Evolutionary conservation across 2,113 vertebrate species (phyloP).

Genomic region (Grallaria varia): DNA sequence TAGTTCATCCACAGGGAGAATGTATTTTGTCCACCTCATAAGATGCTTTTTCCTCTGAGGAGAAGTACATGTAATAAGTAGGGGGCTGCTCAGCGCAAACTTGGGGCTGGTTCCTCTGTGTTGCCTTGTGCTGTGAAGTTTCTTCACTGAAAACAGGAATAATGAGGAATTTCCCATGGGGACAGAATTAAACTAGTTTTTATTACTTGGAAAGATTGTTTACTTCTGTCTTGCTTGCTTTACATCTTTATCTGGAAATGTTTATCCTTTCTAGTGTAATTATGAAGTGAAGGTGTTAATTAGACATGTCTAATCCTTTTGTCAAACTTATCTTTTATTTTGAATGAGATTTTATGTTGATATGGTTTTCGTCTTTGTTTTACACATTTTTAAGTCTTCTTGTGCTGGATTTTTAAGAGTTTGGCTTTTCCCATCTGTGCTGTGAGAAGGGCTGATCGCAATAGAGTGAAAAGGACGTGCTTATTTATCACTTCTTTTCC

Average conservation of each 20-base stretch:
- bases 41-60: not conserved
- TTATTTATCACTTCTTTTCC: not conserved
- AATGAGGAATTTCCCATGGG: not conserved
- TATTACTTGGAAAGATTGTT: not conserved
- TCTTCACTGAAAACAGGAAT: not conserved
- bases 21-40: not conserved
- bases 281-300: not conserved
- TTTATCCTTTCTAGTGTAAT: not conserved
- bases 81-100: rapidly evolving
- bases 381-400: not conserved
- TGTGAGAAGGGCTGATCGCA: not conserved
- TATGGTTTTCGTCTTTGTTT: not conserved
- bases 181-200: not conserved
- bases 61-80: not conserved
- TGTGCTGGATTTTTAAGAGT: not conserved
- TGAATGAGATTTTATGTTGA: not conserved
- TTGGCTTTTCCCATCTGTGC: not conserved
- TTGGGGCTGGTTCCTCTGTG: not conserved
- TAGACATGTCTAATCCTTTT: not conserved
- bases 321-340: not conserved
- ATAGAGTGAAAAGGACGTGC: not conserved
- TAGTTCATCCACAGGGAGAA: not conserved
- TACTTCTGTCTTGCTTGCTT: not conserved
- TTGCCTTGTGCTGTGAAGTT: not conserved
- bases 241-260: not conserved